Percentiles rank a stretch among this genome's conserved stretches.
Conservation (phyloP, 2,797 vertebrate genomes). For the Aplochiton taeniatus region DNA sequence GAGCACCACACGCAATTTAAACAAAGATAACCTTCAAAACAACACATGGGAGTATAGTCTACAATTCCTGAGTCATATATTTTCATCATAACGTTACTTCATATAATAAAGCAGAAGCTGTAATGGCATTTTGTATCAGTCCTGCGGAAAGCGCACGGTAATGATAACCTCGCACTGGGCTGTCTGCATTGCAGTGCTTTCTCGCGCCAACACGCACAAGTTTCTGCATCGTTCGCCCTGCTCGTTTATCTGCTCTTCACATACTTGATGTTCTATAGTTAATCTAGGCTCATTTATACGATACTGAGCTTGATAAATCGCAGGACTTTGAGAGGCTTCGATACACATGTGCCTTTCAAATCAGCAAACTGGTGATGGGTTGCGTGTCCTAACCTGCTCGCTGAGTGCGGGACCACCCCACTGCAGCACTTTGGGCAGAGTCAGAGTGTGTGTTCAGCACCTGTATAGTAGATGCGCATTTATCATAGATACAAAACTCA, state of each 20-base stretch:
- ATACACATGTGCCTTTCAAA: conserved; percentile 1
- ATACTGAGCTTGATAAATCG: background rate
- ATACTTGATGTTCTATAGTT: background rate
- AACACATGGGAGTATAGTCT: background rate
- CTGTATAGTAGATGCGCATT: conserved; percentile 41
- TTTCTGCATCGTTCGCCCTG: conserved; percentile 60
- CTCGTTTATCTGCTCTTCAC: conserved; percentile 29
- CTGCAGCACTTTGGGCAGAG: conserved; percentile 67
- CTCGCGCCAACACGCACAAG: conserved; percentile 60
- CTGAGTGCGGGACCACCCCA: conserved; percentile 69
- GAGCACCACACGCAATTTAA: conserved; percentile 43
- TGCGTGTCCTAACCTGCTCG: conserved; percentile 34
- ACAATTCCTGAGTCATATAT: background rate
- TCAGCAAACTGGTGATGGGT: conserved; percentile 13
- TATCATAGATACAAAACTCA: background rate
- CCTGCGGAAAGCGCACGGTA: conserved; percentile 58
- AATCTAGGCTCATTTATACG: background rate
- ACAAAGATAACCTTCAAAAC: background rate
- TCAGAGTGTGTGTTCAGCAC: conserved; percentile 49
- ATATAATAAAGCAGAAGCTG: conserved; percentile 35
- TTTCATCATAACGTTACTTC: conserved; percentile 16
- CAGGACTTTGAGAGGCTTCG: too few relatives aligned
- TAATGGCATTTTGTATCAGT: conserved; percentile 34
- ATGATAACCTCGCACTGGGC: conserved; percentile 44
- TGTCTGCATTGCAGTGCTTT: conserved; percentile 83